phyloP scores from a whole-genome alignment of 37 sponge, comb jelly and placozoan species.

The Haliclona indistincta region DNA sequence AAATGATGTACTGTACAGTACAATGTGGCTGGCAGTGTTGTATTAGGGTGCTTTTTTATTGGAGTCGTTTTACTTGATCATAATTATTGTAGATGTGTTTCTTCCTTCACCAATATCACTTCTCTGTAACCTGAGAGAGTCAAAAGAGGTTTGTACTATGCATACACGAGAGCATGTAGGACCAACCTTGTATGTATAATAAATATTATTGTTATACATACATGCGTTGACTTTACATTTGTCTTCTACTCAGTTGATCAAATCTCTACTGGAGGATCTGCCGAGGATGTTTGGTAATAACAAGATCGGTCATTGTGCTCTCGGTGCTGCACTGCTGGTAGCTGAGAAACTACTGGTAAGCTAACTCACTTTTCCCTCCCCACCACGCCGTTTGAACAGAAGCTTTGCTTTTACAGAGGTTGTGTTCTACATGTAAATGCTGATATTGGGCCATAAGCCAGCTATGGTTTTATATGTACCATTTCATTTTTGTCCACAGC shows the following conservation, averaged over 20 bases:
- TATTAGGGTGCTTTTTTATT: too few relatives aligned
- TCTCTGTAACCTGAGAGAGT: constrained; percentile 87
- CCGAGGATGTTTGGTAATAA: constrained; percentile 85
- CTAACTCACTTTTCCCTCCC: not conserved
- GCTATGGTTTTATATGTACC: not conserved
- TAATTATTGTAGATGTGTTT: constrained; percentile 88
- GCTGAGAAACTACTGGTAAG: constrained; percentile 85
- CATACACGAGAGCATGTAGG: not conserved
- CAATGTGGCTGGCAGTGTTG: too few relatives aligned
- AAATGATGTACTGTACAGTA: too few relatives aligned
- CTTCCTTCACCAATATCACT: constrained; percentile 90
- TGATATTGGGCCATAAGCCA: too few relatives aligned
- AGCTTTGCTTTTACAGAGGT: too few relatives aligned
- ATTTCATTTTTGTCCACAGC: constrained; percentile 21
- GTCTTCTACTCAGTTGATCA: constrained; percentile 50
- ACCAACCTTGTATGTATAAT: not conserved
- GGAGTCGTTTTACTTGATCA: too few relatives aligned
- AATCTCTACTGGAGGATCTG: constrained; percentile 78
- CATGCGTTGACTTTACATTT: not conserved
- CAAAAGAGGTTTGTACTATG: constrained; percentile 65
- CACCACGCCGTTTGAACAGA: not conserved
- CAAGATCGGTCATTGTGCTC: constrained; percentile 62
- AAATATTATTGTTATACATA: not conserved
- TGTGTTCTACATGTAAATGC: too few relatives aligned
- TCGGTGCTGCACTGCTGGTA: constrained; percentile 83